Evolutionary conservation across 2,888 invertebrate genomes (phyloP), one percentile per base, ranked within the genome.

Genomic region (Acrocera orbiculus): DNA sequence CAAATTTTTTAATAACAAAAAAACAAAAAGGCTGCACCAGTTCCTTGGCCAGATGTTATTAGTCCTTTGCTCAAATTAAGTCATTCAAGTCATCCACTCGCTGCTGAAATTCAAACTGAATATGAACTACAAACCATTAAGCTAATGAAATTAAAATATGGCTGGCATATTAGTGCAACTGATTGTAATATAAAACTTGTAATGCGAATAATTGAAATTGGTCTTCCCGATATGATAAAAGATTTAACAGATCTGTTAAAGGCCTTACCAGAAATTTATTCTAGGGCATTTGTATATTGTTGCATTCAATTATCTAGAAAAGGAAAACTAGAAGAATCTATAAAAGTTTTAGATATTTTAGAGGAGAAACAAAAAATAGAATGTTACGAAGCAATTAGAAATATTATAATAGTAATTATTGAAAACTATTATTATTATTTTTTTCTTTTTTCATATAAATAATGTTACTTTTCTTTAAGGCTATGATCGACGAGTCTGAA

Each of bases 61-160:
- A 41, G 45, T 1, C 50, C 58, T 1, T 44, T 61, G 1, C 44
- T 56, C 3, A 51, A 51, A 38, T 36, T 58, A 4, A 50, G 58
- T n/a, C 48, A 49, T 28, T 57, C 58, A 2, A 55, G 54, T 15
- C 58, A 61, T 46, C 56, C 57, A 1, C 34, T 58, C 20, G 54
- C 58, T 6, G 37, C 46, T 2, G 53, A 55, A 40, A 60, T 61
- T 20, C 51, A 48, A 32, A 50, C 49, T 2, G 54, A 58, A 42
- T 56, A 54, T 35, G 57, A 60, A 38, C 48, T 54, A 20, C 60
- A 61, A 46, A 50, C 51, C 7, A 54, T 61, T 6, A 60, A 60
- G 46, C 54, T 58, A 11, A 53, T 61, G 49, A 56, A 57, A 44
- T 48, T 48, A 2, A 60, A 61, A 43, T 61, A 61, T 35, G 55